A percentile compares a stretch with the other conserved stretches of the same genome.
Conservation (phyloP, 2,888 invertebrate genomes). For the Limnephilus rhombicus region DNA sequence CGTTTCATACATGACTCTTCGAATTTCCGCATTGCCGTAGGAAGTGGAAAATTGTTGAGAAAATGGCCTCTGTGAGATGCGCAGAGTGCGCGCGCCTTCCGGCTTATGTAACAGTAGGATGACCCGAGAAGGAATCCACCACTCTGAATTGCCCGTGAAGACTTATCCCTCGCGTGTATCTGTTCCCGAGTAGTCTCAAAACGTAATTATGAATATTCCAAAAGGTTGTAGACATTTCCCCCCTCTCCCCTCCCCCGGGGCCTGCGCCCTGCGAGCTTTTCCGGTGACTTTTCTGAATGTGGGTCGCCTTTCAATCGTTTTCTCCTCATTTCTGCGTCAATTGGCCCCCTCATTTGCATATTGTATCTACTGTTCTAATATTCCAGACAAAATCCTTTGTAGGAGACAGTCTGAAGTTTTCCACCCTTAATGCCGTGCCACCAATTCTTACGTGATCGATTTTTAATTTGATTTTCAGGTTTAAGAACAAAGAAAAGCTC, state of each 20-base stretch:
- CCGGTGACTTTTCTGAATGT: slow-evolving; percentile 17
- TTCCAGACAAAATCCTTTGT: slow-evolving; percentile 18
- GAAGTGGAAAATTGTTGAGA: slow-evolving; percentile 61
- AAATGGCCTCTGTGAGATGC: slow-evolving; percentile 61
- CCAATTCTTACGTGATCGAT: slow-evolving; percentile 23
- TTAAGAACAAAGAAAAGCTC: slow-evolving; percentile 17
- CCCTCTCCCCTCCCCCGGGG: not conserved
- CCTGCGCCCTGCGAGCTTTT: not conserved
- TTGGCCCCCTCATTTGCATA: slow-evolving; percentile 2
- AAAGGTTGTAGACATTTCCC: not conserved
- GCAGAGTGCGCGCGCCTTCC: slow-evolving; percentile 63
- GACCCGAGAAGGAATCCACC: slow-evolving; percentile 47
- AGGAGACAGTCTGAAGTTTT: not conserved
- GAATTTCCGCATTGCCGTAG: slow-evolving; percentile 62
- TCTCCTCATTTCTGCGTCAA: not conserved
- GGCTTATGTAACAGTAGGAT: slow-evolving; percentile 63
- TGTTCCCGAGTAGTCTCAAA: not conserved
- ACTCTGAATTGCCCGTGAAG: not conserved
- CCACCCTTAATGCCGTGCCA: not conserved
- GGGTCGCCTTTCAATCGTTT: not conserved
- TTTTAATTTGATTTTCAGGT: slow-evolving; percentile 16
- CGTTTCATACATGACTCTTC: slow-evolving; percentile 50
- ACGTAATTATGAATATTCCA: not conserved
- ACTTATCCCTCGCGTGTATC: not conserved
- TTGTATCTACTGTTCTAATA: not conserved